Evolutionary conservation across 2,888 invertebrate genomes (phyloP).

Genomic region (Chesias legatella): DNA sequence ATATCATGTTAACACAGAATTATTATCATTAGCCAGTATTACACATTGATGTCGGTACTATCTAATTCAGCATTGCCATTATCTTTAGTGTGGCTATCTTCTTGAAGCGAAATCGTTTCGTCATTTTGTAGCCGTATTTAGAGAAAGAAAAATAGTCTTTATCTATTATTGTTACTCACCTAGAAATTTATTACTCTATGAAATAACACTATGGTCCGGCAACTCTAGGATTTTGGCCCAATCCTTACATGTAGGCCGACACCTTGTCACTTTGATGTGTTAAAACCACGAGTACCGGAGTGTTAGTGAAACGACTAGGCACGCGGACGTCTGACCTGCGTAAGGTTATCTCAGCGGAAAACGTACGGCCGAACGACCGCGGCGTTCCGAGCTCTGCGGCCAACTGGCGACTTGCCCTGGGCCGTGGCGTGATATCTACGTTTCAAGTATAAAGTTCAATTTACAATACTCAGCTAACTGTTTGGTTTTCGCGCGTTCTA

Average conservation of each 20-base stretch:
- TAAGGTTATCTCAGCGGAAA: slow-evolving; percentile 45
- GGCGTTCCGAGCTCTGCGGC: slow-evolving; percentile 57
- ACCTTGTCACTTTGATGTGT: neutral
- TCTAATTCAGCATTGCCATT: too few species aligned
- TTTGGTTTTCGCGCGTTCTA: slow-evolving; percentile 36
- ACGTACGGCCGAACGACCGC: slow-evolving; percentile 44
- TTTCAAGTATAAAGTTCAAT: slow-evolving; percentile 70
- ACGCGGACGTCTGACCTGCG: slow-evolving; percentile 44
- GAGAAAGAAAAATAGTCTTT: too few species aligned
- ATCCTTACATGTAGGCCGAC: slow-evolving; percentile 1
- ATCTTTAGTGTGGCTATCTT: too few species aligned
- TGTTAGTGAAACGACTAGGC: slow-evolving; percentile 17
- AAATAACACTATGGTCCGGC: too few species aligned
- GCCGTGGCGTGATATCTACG: slow-evolving; percentile 48
- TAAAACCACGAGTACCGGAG: slow-evolving; percentile 3
- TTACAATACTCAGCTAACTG: slow-evolving; percentile 42
- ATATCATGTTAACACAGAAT: too few species aligned
- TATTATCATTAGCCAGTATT: too few species aligned
- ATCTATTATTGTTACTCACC: too few species aligned
- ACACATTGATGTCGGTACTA: too few species aligned
- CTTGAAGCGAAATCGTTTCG: too few species aligned
- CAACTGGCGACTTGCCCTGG: slow-evolving; percentile 76
- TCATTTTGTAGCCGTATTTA: too few species aligned
- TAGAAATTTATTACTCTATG: too few species aligned
- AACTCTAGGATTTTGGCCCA: neutral